phyloP scores from a whole-genome alignment of 2,113 vertebrate species.

The Mastomys natalensis region DNA sequence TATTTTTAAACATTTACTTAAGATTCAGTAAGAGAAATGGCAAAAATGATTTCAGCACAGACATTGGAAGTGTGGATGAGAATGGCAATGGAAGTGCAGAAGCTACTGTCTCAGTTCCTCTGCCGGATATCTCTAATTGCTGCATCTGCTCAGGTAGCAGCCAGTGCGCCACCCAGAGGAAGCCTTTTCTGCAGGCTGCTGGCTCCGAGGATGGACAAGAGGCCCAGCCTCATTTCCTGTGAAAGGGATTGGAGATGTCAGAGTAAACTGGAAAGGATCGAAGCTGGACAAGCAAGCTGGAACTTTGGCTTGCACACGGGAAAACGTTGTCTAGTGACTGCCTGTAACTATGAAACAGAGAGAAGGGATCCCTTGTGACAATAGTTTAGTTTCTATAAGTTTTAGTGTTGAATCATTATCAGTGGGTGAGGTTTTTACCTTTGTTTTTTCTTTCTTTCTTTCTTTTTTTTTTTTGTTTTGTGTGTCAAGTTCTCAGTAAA shows the following conservation, averaged over 20 bases:
- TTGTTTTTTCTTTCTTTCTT: too few species aligned
- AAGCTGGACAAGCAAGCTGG: slow-evolving; percentile 61
- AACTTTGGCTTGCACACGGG: slow-evolving; percentile 36
- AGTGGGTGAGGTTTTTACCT: slow-evolving; percentile 36
- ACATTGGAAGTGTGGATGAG: neutral
- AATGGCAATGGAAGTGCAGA: slow-evolving; percentile 38
- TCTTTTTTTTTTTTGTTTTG: too few species aligned
- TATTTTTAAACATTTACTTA: slow-evolving; percentile 61
- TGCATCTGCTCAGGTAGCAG: slow-evolving; percentile 59
- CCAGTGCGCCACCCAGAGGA: neutral
- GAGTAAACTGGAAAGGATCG: slow-evolving; percentile 58
- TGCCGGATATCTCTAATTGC: slow-evolving; percentile 62
- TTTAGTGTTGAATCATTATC: slow-evolving; percentile 35
- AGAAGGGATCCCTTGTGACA: slow-evolving; percentile 28
- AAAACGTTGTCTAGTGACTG: slow-evolving; percentile 54
- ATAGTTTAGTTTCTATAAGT: slow-evolving; percentile 44
- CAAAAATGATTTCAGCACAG: slow-evolving; percentile 40
- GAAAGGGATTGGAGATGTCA: slow-evolving; percentile 59
- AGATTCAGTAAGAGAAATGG: slow-evolving; percentile 37
- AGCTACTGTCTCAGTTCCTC: slow-evolving; percentile 40
- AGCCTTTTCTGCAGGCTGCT: neutral
- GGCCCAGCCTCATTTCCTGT: slow-evolving; percentile 70
- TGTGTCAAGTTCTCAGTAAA: slow-evolving; percentile 48
- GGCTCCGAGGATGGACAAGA: neutral
- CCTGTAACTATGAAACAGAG: slow-evolving; percentile 53